phyloP scores from a whole-genome alignment of 2,113 vertebrate species.

The Trogon melanurus region DNA sequence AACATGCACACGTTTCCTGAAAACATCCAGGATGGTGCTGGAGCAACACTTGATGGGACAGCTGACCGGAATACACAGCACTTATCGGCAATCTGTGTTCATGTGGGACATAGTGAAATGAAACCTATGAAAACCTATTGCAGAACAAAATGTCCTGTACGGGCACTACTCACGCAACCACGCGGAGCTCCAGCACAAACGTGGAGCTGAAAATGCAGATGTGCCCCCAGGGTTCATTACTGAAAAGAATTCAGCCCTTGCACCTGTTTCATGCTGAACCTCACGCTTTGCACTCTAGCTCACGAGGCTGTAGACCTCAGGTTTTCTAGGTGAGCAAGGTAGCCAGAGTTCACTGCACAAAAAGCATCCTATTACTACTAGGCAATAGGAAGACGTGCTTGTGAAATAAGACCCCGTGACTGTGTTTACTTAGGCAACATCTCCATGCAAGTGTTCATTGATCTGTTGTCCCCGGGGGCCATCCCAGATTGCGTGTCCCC shows the following conservation, averaged over 20 bases:
- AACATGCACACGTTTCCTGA: not conserved
- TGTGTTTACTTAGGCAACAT: conserved; percentile 50
- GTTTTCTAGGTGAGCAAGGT: not conserved
- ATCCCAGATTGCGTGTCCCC: not conserved
- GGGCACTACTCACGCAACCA: not conserved
- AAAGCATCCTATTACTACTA: not conserved
- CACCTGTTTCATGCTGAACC: not conserved
- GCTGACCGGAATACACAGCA: not conserved
- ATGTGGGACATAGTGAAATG: not conserved
- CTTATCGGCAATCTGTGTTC: not conserved
- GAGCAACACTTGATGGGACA: not conserved
- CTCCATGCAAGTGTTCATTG: conserved; percentile 31
- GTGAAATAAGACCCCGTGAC: conserved; percentile 18
- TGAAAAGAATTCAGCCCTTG: not conserved
- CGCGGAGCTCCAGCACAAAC: not conserved
- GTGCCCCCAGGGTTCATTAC: fast-evolving
- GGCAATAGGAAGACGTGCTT: not conserved
- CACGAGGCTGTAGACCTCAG: not conserved
- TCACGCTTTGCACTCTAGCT: not conserved
- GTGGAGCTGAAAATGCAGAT: not conserved
- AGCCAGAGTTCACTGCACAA: not conserved
- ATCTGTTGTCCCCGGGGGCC: not conserved
- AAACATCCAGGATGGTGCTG: fast-evolving
- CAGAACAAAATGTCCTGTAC: conserved; percentile 11
- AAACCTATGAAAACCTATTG: not conserved